Base-by-base conservation (phyloP, 1,140 invertebrate genomes). In the Cotesia glomerata region DNA sequence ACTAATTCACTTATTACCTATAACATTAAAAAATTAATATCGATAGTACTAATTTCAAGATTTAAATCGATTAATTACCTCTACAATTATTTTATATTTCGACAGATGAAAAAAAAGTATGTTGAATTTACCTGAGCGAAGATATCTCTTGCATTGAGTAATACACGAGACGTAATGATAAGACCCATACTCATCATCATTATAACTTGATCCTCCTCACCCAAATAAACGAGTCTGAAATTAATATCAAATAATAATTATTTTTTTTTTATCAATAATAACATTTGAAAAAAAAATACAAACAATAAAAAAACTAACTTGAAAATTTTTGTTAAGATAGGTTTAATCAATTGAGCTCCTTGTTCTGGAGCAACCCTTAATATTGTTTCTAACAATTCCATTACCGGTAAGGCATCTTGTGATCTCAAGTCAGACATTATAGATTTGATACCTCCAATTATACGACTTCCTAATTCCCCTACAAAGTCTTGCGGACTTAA, bases 401-500 rank as follows among this genome's bases (percentile, higher is more conserved):
- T 85, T 32, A 94, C 89, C 73, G 92, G 88, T 1, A 93, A 87
- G 59, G 95, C 87, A n/a, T 93, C 95, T 79, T 97, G 95, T 0
- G 90, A 88, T 69, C 91, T 88, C 82, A 97, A 90, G 85, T 97
- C 95, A 56, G 90, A 89, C 61, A 97, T 84, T 79, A 96, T 85
- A 49, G 90, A 90, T 73, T 90, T 89, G 68, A 95, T 89, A 11
- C 91, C 88, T 3, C 88, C 85, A 45, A 95, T 89, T 75, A 96
- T 89, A 64, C 89, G 86, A 7, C 85, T 86, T 0, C 94, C 94
- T 75, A 92, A 88, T 36, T 92, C 92, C 73, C 90, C 88, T 75
- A 97, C 88, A 81, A 96, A 95, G 76, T 93, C 90, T 79, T 92
- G 90, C 0, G 95, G 94, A 77, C 91, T 92, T 4, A 98, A 86